Conservation (phyloP, 1,140 invertebrate genomes). For the Drosophila tsacasi region DNA sequence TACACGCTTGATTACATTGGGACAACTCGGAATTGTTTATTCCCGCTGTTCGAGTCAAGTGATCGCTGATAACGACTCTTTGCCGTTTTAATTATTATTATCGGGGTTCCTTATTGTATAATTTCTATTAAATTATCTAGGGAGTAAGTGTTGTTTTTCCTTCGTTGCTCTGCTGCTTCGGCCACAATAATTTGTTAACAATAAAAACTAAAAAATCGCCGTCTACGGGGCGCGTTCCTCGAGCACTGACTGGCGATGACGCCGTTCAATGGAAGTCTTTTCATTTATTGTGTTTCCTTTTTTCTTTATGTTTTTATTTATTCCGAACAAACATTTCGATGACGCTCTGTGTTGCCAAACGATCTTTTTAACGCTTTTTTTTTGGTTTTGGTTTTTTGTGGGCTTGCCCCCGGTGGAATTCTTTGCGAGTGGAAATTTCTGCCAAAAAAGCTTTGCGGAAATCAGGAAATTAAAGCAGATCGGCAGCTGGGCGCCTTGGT, state of each 20-base stretch:
- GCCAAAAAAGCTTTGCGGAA: constrained; percentile 29
- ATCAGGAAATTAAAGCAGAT: not conserved
- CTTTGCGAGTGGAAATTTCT: constrained; percentile 66
- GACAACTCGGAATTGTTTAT: constrained; percentile 50
- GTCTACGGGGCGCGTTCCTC: constrained; percentile 55
- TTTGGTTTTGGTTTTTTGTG: constrained; percentile 36
- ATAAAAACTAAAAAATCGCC: constrained; percentile 38
- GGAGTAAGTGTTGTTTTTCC: constrained; percentile 23
- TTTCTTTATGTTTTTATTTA: constrained; percentile 70
- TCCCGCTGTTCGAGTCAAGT: constrained; percentile 45
- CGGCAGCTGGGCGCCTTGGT: too few relatives aligned
- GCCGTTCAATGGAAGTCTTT: constrained; percentile 68
- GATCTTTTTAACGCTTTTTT: constrained; percentile 42
- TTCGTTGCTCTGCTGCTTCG: constrained; percentile 3
- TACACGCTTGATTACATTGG: constrained; percentile 46
- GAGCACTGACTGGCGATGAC: constrained; percentile 44
- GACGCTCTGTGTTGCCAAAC: constrained; percentile 60
- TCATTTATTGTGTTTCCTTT: constrained; percentile 71
- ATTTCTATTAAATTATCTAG: constrained; percentile 67
- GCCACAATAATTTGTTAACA: constrained; percentile 65
- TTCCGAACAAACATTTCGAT: constrained; percentile 76
- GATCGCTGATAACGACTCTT: constrained; percentile 37
- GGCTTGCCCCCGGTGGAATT: constrained; percentile 57
- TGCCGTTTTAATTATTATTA: constrained; percentile 47
- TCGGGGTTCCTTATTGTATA: constrained; percentile 32